Conservation (phyloP, 2,888 invertebrate species). For the Ellobium chinense region DNA sequence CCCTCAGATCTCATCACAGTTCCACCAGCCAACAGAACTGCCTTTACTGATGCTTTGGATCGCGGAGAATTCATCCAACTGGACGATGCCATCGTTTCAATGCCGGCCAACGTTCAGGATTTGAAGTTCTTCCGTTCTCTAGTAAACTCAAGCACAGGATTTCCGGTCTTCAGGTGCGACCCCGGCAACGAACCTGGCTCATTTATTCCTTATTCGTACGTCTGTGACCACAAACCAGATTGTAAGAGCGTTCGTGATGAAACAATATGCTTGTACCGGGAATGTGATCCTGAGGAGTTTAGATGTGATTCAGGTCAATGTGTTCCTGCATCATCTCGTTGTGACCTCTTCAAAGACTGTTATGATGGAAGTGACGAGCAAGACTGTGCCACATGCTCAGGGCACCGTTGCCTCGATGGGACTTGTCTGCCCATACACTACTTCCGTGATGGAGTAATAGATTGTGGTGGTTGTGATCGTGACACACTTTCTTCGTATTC, state of each 20-base stretch:
- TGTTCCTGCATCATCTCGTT: background rate
- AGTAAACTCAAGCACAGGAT: no score
- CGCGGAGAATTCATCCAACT: no score
- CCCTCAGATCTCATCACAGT: no score
- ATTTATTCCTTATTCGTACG: conserved; percentile 11
- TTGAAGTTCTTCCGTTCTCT: no score
- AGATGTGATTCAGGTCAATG: conserved; percentile 4
- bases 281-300: background rate
- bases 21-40: no score
- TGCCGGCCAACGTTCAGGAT: no score
- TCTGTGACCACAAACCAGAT: background rate
- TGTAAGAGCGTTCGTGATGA: conserved; percentile 16
- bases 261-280: background rate
- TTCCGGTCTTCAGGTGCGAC: no score
- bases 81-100: no score
- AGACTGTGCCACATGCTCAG: conserved; percentile 14
- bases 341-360: conserved; percentile 32
- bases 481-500: no score
- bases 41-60: no score
- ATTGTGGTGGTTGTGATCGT: conserved; percentile 18
- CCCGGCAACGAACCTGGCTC: no score
- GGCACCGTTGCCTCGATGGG: conserved; percentile 4
- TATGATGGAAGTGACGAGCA: no score
- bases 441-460: conserved; percentile 26
- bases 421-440: conserved; percentile 32